A percentile compares a stretch with the other conserved stretches of the same genome.
These are phyloP conservation scores for Choristoneura fumiferana DNA, from an alignment of 1,140 invertebrate species.

Conservation along the genomic window DNA sequence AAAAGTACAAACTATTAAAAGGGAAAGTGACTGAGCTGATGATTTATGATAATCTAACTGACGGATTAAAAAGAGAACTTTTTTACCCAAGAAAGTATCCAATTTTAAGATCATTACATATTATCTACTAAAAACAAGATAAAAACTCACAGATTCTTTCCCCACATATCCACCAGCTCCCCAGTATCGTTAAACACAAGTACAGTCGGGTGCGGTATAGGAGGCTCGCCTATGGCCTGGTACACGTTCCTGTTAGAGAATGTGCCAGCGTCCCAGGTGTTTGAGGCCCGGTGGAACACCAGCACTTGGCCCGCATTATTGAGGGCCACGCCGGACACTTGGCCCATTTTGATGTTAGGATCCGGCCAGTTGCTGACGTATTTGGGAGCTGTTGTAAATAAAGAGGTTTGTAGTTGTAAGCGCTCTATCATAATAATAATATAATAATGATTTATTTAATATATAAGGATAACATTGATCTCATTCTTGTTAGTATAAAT, in stretches of 20 bases:
- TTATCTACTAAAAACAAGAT: too few relatives aligned
- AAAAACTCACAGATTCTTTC: slow-evolving; percentile 84
- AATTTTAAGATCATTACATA: too few relatives aligned
- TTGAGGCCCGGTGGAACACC: slow-evolving; percentile 90
- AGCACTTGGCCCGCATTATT: slow-evolving; percentile 86
- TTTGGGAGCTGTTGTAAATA: slow-evolving; percentile 52
- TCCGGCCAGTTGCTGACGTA: slow-evolving; percentile 78
- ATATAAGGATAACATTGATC: too few relatives aligned
- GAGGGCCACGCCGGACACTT: slow-evolving; percentile 89
- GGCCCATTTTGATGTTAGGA: slow-evolving; percentile 80
- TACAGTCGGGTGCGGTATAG: slow-evolving; percentile 88
- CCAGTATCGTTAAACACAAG: slow-evolving; percentile 87
- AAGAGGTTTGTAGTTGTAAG: slow-evolving; percentile 20
- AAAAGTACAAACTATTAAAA: too few relatives aligned
- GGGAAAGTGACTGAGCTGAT: too few relatives aligned
- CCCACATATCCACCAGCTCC: slow-evolving; percentile 86
- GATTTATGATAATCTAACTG: too few relatives aligned
- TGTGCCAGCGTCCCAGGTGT: slow-evolving; percentile 84
- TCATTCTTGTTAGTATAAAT: too few relatives aligned
- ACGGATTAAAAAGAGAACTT: too few relatives aligned
- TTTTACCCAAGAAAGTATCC: too few relatives aligned
- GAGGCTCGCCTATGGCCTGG: slow-evolving; percentile 79
- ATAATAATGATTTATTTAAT: too few relatives aligned
- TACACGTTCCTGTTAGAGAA: slow-evolving; percentile 83
- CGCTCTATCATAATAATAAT: too few relatives aligned